These are phyloP conservation scores for Argyresthia goedartella DNA, from an alignment of 2,888 invertebrate genomes.

Conservation along the genomic window DNA sequence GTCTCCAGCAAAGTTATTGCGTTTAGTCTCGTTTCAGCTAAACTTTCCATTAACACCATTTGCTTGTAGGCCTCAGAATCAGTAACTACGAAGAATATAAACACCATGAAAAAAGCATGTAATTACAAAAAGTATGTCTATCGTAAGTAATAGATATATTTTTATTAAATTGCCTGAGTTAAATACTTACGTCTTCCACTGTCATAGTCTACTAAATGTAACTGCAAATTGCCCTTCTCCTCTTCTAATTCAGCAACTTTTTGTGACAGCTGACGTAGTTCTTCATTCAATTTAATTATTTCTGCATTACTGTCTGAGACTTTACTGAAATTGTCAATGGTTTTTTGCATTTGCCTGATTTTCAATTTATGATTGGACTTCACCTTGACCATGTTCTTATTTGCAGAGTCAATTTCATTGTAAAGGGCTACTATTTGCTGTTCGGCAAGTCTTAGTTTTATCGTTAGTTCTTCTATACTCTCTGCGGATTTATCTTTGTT, in stretches of 20 bases:
- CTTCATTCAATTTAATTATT: conserved; percentile 73
- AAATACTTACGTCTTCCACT: conserved; percentile 73
- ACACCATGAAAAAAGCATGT: conserved; percentile 1
- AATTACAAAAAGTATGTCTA: neutral
- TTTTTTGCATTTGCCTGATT: conserved; percentile 82
- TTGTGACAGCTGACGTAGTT: conserved; percentile 75
- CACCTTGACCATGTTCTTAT: conserved; percentile 82
- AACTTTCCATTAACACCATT: conserved; percentile 54
- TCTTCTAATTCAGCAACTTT: conserved; percentile 88
- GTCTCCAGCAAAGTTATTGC: conserved; percentile 73
- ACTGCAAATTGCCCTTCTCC: conserved; percentile 91
- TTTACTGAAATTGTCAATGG: conserved; percentile 76
- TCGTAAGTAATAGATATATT: neutral
- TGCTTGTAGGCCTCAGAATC: conserved; percentile 64
- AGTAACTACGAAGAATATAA: conserved; percentile 41
- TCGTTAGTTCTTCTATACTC: conserved; percentile 33
- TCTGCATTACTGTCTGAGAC: conserved; percentile 77
- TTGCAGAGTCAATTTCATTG: conserved; percentile 79
- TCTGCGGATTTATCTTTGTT: conserved; percentile 13
- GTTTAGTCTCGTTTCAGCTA: conserved; percentile 68
- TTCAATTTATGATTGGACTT: conserved; percentile 80
- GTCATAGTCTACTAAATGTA: conserved; percentile 86
- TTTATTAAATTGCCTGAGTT: conserved; percentile 1
- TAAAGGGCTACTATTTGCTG: conserved; percentile 68
- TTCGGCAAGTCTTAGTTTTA: conserved; percentile 52